phyloP scores from a whole-genome alignment of 1,140 invertebrate species.

The Drosophila pseudoobscura region DNA sequence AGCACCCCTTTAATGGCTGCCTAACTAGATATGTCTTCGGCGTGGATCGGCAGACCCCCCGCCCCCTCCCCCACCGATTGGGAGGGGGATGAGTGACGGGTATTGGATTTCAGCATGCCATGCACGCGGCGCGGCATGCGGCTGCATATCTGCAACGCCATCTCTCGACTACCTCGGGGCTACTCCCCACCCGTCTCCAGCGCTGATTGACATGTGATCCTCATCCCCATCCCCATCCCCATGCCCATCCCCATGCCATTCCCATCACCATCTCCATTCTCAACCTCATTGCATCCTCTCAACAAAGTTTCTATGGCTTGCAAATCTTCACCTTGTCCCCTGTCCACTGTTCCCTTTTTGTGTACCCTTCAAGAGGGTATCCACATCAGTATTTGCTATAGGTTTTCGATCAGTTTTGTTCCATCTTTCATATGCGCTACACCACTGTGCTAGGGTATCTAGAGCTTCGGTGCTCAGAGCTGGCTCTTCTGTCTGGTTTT shows the following conservation, averaged over 20 bases:
- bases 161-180: slow-evolving; percentile 42
- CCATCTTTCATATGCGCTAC: neutral
- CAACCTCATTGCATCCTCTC: slow-evolving; percentile 20
- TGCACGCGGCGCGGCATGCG: slow-evolving; percentile 72
- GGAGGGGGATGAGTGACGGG: slow-evolving; percentile 51
- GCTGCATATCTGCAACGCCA: slow-evolving; percentile 78
- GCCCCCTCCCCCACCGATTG: neutral
- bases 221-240: slow-evolving; percentile 22
- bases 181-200: neutral
- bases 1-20: slow-evolving; percentile 45
- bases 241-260: no score
- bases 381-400: no score
- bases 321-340: slow-evolving; percentile 16
- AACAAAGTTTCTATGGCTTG: slow-evolving; percentile 50
- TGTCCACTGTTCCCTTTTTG: neutral
- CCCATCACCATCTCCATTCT: neutral
- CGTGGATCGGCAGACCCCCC: slow-evolving; percentile 15
- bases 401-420: neutral
- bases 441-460: slow-evolving; percentile 1
- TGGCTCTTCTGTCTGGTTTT: neutral
- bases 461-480: neutral
- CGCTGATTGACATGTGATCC: slow-evolving; percentile 81
- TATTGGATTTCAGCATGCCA: slow-evolving; percentile 79
- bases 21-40: slow-evolving; percentile 44
- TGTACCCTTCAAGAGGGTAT: slow-evolving; percentile 14